Base-by-base conservation (phyloP, 2,888 invertebrate species). In the Galerucella nymphaeae region DNA sequence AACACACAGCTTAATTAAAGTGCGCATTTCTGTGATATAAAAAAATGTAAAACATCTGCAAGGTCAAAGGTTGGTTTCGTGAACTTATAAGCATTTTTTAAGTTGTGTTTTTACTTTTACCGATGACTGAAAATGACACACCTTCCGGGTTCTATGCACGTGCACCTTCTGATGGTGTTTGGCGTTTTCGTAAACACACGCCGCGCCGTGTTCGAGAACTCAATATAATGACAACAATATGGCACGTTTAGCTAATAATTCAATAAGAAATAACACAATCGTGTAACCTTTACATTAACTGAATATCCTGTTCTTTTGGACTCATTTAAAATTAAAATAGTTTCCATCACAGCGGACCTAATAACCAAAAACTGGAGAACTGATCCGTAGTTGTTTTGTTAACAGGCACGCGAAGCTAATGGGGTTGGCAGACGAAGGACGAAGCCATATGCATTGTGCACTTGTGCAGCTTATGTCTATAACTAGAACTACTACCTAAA, bases 61-160 rank as follows among this genome's bases (percentile, higher is more conserved):
- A 79, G 81, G 80, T 82, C 82, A 82, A 75, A 82, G 83, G 82
- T 83, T 78, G 79, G 78, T 78, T 82, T 82, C 83, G 82, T 83
- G 83, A 82, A 83, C 83, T 82, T 81, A 82, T 82, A 80, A 82
- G 80, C 78, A 81, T 82, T 83, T 83, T 83, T 83, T 76, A 78
- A 76, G n/a, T n/a, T n/a, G n/a, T n/a, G n/a, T n/a, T 77, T 75
- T 71, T 77, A 64, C 79, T 80, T 80, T 81, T 79, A 75, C 76
- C 62, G 62, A 69, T 69, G 76, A 75, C 78, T 76, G 78, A 75
- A 80, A 80, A 81, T 82, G 82, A 83, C 83, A 82, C 80, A 79
- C 80, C 81, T 82, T 82, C 82, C 82, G 82, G 75, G 75, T 75
- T 79, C 80, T 78, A 69, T 78, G 79, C 78, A 79, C 80, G 79